phyloP scores from a whole-genome alignment of 2,888 invertebrate genomes.

The Sphaeridia pumilis region DNA sequence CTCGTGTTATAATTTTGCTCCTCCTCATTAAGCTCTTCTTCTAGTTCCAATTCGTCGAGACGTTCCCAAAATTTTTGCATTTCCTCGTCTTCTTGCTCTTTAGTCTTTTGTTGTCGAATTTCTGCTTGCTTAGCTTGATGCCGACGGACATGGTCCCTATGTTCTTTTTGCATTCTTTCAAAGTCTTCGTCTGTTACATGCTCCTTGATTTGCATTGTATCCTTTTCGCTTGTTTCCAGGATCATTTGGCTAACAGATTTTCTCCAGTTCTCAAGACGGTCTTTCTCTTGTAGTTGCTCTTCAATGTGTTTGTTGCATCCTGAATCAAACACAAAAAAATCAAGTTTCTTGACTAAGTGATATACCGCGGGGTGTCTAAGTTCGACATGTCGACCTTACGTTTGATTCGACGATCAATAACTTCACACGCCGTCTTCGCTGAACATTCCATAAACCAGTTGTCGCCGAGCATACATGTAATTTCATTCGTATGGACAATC shows the following conservation, averaged over 20 bases:
- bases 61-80: constrained; percentile 42
- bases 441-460: constrained; percentile 73
- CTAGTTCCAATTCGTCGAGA: constrained; percentile 51
- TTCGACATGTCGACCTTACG: too few relatives aligned
- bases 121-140: constrained; percentile 43
- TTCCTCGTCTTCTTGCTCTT: constrained; percentile 30
- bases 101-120: constrained; percentile 40
- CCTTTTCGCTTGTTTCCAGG: constrained; percentile 44
- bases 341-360: too few relatives aligned
- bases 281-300: constrained; percentile 51
- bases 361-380: too few relatives aligned
- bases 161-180: constrained; percentile 52
- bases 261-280: constrained; percentile 50
- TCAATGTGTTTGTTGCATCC: constrained; percentile 54
- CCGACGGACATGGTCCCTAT: constrained; percentile 42
- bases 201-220: constrained; percentile 55
- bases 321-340: constrained; percentile 39
- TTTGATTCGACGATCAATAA: constrained; percentile 58
- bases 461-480: constrained; percentile 65
- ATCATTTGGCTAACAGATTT: constrained; percentile 47
- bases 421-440: constrained; percentile 55
- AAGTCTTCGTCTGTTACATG: constrained; percentile 56
- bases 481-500: constrained; percentile 73
- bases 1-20: constrained; percentile 11
- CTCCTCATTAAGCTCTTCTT: constrained; percentile 50